phyloP scores from a whole-genome alignment of 2,888 invertebrate species.

The Ennomos fuscantarius region DNA sequence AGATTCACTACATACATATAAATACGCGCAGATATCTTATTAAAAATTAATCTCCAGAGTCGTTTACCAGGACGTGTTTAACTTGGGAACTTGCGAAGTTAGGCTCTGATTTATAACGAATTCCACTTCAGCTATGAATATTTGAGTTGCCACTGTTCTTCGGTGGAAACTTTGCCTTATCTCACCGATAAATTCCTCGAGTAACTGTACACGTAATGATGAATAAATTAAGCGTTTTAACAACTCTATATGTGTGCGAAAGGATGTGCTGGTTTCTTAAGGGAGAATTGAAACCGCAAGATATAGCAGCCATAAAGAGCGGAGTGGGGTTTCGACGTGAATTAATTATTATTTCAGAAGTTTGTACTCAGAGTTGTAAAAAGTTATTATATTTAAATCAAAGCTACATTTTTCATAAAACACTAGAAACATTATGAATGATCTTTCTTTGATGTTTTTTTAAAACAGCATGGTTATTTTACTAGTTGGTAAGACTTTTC shows the following conservation, averaged over 20 bases:
- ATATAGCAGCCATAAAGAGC: no score
- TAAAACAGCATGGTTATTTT: no score
- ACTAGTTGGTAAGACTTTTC: no score
- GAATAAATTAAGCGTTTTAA: conserved; percentile 34
- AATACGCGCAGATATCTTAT: conserved; percentile 49
- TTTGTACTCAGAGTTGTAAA: no score
- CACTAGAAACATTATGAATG: no score
- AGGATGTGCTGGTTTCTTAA: conserved; percentile 5
- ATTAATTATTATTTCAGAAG: no score
- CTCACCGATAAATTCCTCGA: conserved; percentile 36
- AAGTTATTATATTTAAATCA: no score
- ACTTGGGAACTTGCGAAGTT: conserved; percentile 50
- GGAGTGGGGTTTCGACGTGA: no score
- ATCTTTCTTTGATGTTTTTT: no score
- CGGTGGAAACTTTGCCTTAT: conserved; percentile 40
- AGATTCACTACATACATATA: conserved; percentile 31
- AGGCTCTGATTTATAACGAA: conserved; percentile 48
- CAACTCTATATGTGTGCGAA: conserved; percentile 12
- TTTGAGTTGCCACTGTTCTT: conserved; percentile 49
- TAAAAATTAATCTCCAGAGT: conserved; percentile 49
- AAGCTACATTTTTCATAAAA: no score
- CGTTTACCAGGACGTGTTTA: conserved; percentile 47
- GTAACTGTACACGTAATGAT: conserved; percentile 32
- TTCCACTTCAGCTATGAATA: conserved; percentile 51
- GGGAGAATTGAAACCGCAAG: conserved; percentile 7